These are phyloP conservation scores for Holotrichia oblita DNA, from an alignment of 1,140 invertebrate genomes.

Conservation along the genomic window DNA sequence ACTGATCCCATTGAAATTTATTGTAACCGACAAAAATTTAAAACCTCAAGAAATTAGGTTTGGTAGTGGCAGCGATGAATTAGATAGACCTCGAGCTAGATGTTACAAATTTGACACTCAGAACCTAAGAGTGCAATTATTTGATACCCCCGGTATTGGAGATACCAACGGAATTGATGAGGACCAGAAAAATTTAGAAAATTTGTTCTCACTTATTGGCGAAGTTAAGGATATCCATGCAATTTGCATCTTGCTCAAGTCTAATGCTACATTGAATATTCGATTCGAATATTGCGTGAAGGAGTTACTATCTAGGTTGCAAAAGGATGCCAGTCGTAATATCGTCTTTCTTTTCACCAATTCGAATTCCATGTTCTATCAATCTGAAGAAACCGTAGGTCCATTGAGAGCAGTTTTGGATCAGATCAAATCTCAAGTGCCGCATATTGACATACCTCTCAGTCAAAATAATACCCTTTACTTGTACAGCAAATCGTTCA, in stretches of 20 bases:
- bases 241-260: slow-evolving; percentile 53
- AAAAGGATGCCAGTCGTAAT: slow-evolving; percentile 52
- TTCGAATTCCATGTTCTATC: slow-evolving; percentile 50
- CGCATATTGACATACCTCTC: slow-evolving; percentile 48
- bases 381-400: slow-evolving; percentile 50
- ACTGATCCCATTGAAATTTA: slow-evolving; percentile 45
- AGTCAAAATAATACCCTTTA: slow-evolving; percentile 51
- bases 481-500: slow-evolving; percentile 56
- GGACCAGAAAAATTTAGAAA: slow-evolving; percentile 54
- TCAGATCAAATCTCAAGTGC: slow-evolving; percentile 50
- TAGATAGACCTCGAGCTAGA: slow-evolving; percentile 54
- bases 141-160: slow-evolving; percentile 54
- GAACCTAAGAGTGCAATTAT: slow-evolving; percentile 49
- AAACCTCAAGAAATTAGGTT: slow-evolving; percentile 34
- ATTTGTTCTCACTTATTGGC: slow-evolving; percentile 51
- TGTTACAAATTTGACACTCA: slow-evolving; percentile 55
- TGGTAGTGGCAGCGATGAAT: slow-evolving; percentile 53
- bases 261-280: slow-evolving; percentile 47
- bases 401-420: slow-evolving; percentile 45
- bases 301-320: too few species aligned
- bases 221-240: slow-evolving; percentile 52
- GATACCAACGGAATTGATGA: slow-evolving; percentile 52
- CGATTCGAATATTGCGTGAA: slow-evolving; percentile 54
- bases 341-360: slow-evolving; percentile 57
- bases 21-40: slow-evolving; percentile 50